phyloP scores from a whole-genome alignment of 2,797 vertebrate species.

The Rhynchonycteris naso region DNA sequence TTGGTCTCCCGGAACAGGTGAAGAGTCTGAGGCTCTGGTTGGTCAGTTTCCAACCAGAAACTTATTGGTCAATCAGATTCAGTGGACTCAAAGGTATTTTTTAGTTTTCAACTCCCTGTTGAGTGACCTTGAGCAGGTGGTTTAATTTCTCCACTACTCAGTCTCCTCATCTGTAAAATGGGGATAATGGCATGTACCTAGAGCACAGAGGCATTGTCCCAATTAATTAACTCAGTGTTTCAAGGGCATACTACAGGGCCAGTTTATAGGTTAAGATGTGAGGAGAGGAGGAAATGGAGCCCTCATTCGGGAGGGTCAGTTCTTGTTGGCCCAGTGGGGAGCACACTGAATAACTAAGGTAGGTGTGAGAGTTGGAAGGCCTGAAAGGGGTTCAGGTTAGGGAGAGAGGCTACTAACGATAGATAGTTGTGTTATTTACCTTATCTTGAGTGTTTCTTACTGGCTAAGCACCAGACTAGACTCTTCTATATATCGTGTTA shows the following conservation, averaged over 20 bases:
- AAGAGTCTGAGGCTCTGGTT: background rate
- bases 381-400: background rate
- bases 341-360: background rate
- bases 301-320: fast-evolving
- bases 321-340: background rate
- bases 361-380: too few relatives aligned
- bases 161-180: constrained; percentile 77
- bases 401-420: background rate
- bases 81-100: background rate
- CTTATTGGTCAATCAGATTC: too few relatives aligned
- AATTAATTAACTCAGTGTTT: constrained; percentile 58
- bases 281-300: background rate
- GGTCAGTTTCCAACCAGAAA: too few relatives aligned
- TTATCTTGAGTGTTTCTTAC: background rate
- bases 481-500: background rate
- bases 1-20: background rate
- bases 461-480: background rate
- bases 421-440: background rate
- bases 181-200: constrained; percentile 58
- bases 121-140: background rate
- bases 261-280: background rate
- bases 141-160: constrained; percentile 58
- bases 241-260: background rate
- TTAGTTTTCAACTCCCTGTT: constrained; percentile 27
- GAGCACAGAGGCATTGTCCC: background rate